These are phyloP conservation scores for Zaprionus nigranus DNA, from an alignment of 1,140 invertebrate genomes.

Conservation along the genomic window DNA sequence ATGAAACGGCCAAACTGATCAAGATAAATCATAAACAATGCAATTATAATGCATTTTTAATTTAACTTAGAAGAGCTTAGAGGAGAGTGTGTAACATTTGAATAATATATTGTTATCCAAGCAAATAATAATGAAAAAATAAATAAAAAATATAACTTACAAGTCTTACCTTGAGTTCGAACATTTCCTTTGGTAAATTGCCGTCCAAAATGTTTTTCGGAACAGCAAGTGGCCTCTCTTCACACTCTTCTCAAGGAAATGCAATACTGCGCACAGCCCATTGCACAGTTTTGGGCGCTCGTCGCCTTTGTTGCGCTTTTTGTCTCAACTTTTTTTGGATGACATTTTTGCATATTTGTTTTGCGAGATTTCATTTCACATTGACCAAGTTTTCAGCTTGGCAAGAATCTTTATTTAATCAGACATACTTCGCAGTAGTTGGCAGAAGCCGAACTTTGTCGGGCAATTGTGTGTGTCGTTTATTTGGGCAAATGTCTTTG, in stretches of 20 bases:
- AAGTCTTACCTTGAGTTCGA: not conserved
- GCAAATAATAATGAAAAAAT: too few species aligned
- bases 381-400: constrained; percentile 44
- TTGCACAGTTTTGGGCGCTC: constrained; percentile 21
- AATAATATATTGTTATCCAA: too few species aligned
- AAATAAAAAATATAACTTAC: too few species aligned
- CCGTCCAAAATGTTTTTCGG: not conserved
- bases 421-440: constrained; percentile 60
- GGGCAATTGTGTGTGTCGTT: constrained; percentile 50
- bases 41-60: too few species aligned
- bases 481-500: constrained; percentile 54
- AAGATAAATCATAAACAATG: too few species aligned
- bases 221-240: not conserved
- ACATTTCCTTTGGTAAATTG: not conserved
- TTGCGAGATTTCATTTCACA: constrained; percentile 42
- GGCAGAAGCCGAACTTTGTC: constrained; percentile 39
- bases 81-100: too few species aligned
- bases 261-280: constrained; percentile 13
- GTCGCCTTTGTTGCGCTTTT: constrained; percentile 25
- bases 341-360: constrained; percentile 66
- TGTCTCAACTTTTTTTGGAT: constrained; percentile 51
- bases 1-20: too few species aligned
- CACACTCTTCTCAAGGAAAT: constrained; percentile 22
- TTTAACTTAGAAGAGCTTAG: too few species aligned
- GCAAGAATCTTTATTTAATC: constrained; percentile 80